Base-by-base conservation (phyloP, 53 echinoderm and acorn worm species). In the Zoroaster sp. region DNA sequence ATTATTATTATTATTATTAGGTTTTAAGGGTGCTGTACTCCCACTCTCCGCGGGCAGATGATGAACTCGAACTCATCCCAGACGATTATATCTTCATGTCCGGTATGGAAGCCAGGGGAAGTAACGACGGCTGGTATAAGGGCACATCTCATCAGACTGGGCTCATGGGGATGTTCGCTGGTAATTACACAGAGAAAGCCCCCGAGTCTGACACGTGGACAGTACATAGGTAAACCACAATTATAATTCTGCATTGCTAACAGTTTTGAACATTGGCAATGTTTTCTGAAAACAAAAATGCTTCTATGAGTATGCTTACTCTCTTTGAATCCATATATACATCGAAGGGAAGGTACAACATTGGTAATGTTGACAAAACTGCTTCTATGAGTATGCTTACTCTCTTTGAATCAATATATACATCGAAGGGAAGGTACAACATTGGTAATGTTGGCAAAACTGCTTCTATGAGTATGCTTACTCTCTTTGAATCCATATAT, bases 201-300 rank as follows among this genome's bases (percentile, higher is more conserved):
- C 95, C 99, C 0, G 99, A 99, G 79, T 96, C 96, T 10, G 99
- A 99, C 72, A 96, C 94, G 31, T 99, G 99, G 99, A 99, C 99
- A 7, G 77, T 96, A 35, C 99, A 99, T 69, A 96, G 99, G 99
- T 99, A 67, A 86, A 59, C 9, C 4, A 23, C 0, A 49, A 13
- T 6, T 5, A 13, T 14, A 8, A 10, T 14, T 14, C 14, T 47
- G 8, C 14, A 8, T 14, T 47, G 8, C 66, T 66, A 5, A 5
- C n/a, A 47, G 49, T 14, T 14, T 47, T 47, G 49, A 10, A 47
- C 49, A 47, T 47, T 47, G 49, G 49, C 49, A 47, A 10, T 47
- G 8, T 47, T 10, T 47, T 47, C 8, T 10, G 8, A 14, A 47
- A 8, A 8, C 8, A 47, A 14, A 47, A 10, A 47, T 14, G 14